Evolutionary conservation across 2,113 vertebrate species (phyloP).

Genomic region (Chascanopsetta lugubris): DNA sequence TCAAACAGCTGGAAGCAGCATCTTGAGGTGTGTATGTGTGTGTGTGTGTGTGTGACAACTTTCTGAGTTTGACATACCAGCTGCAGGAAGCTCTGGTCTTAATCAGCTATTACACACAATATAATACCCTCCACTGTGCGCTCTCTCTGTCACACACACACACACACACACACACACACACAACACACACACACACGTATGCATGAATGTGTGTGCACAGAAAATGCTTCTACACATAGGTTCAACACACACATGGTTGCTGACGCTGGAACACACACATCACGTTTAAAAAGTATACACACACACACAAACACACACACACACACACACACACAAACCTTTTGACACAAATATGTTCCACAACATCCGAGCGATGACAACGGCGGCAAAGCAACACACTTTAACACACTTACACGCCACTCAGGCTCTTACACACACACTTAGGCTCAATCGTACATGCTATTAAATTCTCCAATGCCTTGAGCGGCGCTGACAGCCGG

Average conservation of each 20-base stretch:
- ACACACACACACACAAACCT: slow-evolving; percentile 10
- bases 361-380: slow-evolving; percentile 3
- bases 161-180: slow-evolving; percentile 14
- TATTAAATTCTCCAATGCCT: slow-evolving; percentile 75
- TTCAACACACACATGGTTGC: slow-evolving; percentile 7
- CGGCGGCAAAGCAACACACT: slow-evolving; percentile 15
- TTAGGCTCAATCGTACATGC: slow-evolving; percentile 57
- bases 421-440: slow-evolving; percentile 31
- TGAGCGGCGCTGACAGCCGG: slow-evolving; percentile 61
- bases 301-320: slow-evolving; percentile 16
- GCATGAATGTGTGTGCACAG: slow-evolving; percentile 1
- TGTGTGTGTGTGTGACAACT: slow-evolving; percentile 31
- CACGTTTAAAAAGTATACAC: not conserved
- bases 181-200: slow-evolving; percentile 4
- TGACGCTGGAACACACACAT: slow-evolving; percentile 22
- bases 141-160: slow-evolving; percentile 19
- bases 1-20: slow-evolving; percentile 63
- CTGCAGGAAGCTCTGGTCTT: slow-evolving; percentile 63
- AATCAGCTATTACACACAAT: slow-evolving; percentile 70
- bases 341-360: slow-evolving; percentile 31
- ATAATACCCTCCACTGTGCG: slow-evolving; percentile 46
- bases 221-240: not conserved
- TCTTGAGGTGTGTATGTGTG: slow-evolving; percentile 39
- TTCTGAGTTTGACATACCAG: slow-evolving; percentile 57
- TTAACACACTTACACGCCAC: slow-evolving; percentile 40